Conservation (phyloP, 1,140 invertebrate genomes). For the Branchinecta lynchi region DNA sequence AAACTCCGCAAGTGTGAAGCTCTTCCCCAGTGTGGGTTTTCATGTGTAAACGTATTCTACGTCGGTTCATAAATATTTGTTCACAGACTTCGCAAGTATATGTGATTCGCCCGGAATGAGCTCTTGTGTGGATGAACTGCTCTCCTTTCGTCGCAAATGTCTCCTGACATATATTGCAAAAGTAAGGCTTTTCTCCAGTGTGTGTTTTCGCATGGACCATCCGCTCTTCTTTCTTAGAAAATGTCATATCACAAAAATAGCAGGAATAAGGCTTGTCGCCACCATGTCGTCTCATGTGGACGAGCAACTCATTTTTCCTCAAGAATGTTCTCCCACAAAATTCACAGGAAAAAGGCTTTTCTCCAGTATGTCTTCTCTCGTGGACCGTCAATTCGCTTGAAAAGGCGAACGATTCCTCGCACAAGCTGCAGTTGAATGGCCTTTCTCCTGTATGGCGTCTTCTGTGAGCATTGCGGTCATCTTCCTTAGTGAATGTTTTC, state of each 20-base stretch:
- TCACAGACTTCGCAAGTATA: constrained; percentile 30
- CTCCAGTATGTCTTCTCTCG: constrained; percentile 40
- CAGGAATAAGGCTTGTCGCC: constrained; percentile 78
- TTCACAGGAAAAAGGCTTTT: constrained; percentile 51
- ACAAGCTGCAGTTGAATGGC: constrained; percentile 57
- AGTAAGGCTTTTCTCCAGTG: constrained; percentile 33
- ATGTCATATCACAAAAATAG: constrained; percentile 58
- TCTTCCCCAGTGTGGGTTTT: constrained; percentile 32
- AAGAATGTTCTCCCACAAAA: constrained; percentile 56
- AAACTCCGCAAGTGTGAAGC: constrained; percentile 41
- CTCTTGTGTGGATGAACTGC: constrained; percentile 20
- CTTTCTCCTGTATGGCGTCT: constrained; percentile 54
- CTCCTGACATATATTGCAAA: constrained; percentile 17
- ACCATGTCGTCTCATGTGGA: constrained; percentile 63
- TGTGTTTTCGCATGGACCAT: constrained; percentile 75
- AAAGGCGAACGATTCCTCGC: constrained; percentile 28
- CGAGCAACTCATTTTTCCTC: constrained; percentile 51
- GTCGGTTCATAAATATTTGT: constrained; percentile 24
- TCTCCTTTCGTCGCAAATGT: not conserved
- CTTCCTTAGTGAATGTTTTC: constrained; percentile 34
- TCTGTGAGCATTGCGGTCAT: not conserved
- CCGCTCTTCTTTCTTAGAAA: constrained; percentile 59
- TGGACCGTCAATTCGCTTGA: constrained; percentile 25
- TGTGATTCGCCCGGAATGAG: constrained; percentile 36
- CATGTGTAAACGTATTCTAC: constrained; percentile 20